Evolutionary conservation across 2,888 invertebrate species (phyloP), one percentile per base, ranked within the genome.

Genomic region (Apamea sordens): DNA sequence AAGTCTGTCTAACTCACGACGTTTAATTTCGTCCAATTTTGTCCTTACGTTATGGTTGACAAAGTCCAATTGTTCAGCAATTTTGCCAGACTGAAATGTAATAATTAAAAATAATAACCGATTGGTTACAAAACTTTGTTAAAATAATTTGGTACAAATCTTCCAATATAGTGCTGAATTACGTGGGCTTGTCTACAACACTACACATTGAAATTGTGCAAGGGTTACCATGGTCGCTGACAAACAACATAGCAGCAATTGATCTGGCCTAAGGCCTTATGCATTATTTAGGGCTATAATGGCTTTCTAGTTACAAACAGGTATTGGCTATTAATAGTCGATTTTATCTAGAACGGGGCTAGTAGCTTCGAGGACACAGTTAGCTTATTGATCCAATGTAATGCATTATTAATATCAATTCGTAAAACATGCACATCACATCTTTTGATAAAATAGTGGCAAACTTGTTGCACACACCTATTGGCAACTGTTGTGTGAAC

Each of bases 21-120:
- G 97, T 94, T 99, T 99, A 67, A 99, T 97, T 96, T 99, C 99
- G 93, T 99, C 99, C 82, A 99, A 95, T 92, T 98, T 98, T 0
- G 98, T 98, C 86, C 99, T 97, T 0, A 99, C 98, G 90, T 98
- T 98, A 93, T 99, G 99, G 91, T 98, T 98, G 0, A 99, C 99
- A 93, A 98, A 98, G 91, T 99, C 98, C 78, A 99, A 95, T 92
- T 99, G 98, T 83, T 98, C 97, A 0, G 99, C 99, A 87, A 99
- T 99, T 94, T 98, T 98, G 0, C 99, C 99, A 86, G 98, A 98
- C 99, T 99, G 95, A 10, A 96, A 94, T 87, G 90, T 75, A 82
- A 84, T 53, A 75, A 64, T 71, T 36, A 24, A 59, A 15, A 80
- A 10, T 11, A 79, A 44, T 67, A 44, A 36, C 24, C 15, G 44